phyloP scores from a whole-genome alignment of 2,113 vertebrate genomes.

The Strix uralensis region DNA sequence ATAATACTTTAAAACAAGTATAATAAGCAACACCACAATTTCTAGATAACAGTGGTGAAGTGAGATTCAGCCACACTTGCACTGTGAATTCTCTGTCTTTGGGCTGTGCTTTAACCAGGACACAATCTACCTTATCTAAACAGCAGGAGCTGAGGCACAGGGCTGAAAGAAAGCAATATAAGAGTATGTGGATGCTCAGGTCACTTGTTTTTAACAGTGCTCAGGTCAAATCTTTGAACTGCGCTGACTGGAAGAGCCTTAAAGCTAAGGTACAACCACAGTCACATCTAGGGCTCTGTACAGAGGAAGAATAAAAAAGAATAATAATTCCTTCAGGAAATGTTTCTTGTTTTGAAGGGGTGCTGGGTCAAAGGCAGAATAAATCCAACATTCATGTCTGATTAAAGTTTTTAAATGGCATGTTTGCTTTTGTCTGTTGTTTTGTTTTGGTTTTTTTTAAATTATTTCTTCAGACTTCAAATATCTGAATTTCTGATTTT shows the following conservation, averaged over 20 bases:
- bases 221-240: not conserved
- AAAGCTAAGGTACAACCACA: not conserved
- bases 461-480: not conserved
- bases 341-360: not conserved
- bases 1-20: not conserved
- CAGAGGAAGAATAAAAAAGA: not conserved
- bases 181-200: not conserved
- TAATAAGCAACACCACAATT: no score
- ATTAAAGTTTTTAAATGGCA: not conserved
- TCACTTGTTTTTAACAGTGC: not conserved
- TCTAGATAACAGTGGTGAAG: not conserved
- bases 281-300: not conserved
- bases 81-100: no score
- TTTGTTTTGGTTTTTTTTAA: not conserved
- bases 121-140: not conserved
- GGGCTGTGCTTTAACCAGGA: not conserved
- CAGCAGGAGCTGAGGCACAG: not conserved
- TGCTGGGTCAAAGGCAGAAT: not conserved
- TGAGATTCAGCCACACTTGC: not conserved
- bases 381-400: not conserved
- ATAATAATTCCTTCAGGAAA: not conserved
- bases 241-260: not conserved
- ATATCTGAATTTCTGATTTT: slow-evolving; percentile 25
- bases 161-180: not conserved
- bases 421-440: not conserved